A percentile compares a stretch with the other conserved stretches of the same genome.
phyloP scores from a whole-genome alignment of 2,113 vertebrate species.

The Dicrurus megarhynchus region DNA sequence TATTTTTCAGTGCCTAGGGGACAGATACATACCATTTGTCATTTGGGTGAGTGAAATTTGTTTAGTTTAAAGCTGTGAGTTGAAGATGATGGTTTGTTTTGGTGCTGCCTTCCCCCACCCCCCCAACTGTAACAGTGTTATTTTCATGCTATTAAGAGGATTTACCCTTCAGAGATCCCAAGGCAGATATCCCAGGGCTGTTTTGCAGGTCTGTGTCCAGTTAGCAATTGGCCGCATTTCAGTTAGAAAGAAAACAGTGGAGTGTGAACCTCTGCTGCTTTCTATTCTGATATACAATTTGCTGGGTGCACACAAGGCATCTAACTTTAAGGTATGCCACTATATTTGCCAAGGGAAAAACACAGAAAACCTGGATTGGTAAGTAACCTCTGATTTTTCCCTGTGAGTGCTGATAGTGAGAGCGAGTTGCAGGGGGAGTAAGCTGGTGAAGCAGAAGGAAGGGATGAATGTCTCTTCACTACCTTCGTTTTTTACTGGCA shows the following conservation, averaged over 20 bases:
- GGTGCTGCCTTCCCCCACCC: neutral
- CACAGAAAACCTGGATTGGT: fast-evolving
- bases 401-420: neutral
- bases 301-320: too few species aligned
- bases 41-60: neutral
- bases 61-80: neutral
- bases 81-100: neutral
- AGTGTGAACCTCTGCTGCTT: neutral
- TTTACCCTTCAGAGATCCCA: neutral
- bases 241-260: neutral
- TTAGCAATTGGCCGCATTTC: neutral
- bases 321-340: neutral
- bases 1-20: neutral
- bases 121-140: neutral
- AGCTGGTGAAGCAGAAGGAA: neutral
- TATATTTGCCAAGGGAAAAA: neutral
- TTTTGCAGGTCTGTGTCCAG: neutral
- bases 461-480: neutral
- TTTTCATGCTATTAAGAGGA: neutral
- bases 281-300: neutral
- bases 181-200: neutral
- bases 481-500: neutral
- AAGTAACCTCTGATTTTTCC: neutral
- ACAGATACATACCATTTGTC: neutral
- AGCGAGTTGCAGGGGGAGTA: neutral